Conservation (phyloP, 2,888 invertebrate genomes). For the Coenonympha glycerion region DNA sequence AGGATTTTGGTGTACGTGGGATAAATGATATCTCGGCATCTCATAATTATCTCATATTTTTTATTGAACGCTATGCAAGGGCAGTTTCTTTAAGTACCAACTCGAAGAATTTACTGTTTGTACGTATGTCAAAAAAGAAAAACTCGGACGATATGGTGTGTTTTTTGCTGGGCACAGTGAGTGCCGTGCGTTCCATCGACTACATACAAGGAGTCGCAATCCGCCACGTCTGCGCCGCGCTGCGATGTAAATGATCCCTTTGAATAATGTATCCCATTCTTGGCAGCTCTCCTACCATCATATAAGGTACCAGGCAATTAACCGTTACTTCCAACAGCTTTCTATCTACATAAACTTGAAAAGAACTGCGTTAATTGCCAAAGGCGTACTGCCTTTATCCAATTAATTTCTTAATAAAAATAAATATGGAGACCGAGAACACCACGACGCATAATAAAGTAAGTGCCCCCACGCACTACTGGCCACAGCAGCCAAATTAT, state of each 20-base stretch:
- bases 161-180: slow-evolving; percentile 54
- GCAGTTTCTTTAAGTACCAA: slow-evolving; percentile 34
- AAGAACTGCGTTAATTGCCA: slow-evolving; percentile 38
- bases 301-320: slow-evolving; percentile 65
- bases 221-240: slow-evolving; percentile 59
- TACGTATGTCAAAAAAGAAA: slow-evolving; percentile 54
- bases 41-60: slow-evolving; percentile 30
- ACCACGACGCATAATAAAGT: neutral
- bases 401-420: slow-evolving; percentile 9
- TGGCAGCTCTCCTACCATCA: slow-evolving; percentile 56
- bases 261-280: slow-evolving; percentile 73
- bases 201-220: slow-evolving; percentile 64
- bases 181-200: slow-evolving; percentile 56
- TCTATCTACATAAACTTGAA: slow-evolving; percentile 46
- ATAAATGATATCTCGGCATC: slow-evolving; percentile 31
- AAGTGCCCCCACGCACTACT: neutral
- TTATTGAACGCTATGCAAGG: slow-evolving; percentile 33
- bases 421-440: neutral
- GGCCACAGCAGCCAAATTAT: no score
- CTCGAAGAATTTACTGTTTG: slow-evolving; percentile 34
- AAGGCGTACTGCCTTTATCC: slow-evolving; percentile 18
- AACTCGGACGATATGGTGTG: slow-evolving; percentile 56
- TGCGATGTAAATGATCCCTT: slow-evolving; percentile 73
- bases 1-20: slow-evolving; percentile 31
- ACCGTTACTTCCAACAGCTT: slow-evolving; percentile 67